phyloP scores from a whole-genome alignment of 2,797 vertebrate genomes.

The Gadopsis bispinosus region DNA sequence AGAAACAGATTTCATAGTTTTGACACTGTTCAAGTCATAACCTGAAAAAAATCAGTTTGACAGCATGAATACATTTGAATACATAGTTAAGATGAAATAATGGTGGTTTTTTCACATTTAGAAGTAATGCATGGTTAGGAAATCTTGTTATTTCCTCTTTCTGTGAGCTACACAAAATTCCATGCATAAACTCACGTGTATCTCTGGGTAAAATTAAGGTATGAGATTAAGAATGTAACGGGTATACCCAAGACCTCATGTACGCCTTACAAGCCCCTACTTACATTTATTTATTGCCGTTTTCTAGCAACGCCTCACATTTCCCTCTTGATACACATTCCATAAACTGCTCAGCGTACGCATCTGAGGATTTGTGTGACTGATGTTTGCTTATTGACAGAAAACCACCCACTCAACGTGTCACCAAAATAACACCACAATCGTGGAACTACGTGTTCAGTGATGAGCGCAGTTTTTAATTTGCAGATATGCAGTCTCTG shows the following conservation, averaged over 20 bases:
- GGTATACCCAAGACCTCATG: neutral
- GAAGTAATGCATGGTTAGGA: neutral
- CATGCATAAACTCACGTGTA: neutral
- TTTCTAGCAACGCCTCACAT: constrained; percentile 5
- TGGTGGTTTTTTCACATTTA: neutral
- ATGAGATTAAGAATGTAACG: neutral
- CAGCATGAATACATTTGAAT: neutral
- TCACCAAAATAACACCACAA: constrained; percentile 72
- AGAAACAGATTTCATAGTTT: constrained; percentile 7
- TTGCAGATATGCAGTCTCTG: constrained; percentile 61
- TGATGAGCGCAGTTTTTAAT: constrained; percentile 62
- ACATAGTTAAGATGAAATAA: neutral
- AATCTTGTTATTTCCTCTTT: constrained; percentile 7
- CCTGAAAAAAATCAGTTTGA: constrained; percentile 3
- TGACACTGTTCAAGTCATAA: neutral
- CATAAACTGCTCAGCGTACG: constrained; percentile 47
- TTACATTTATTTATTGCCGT: neutral
- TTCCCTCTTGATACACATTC: neutral
- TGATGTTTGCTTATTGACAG: constrained; percentile 34
- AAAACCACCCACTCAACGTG: constrained; percentile 60
- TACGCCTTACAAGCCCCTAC: neutral
- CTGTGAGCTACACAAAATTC: neutral
- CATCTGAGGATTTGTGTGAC: constrained; percentile 28
- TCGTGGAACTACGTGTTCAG: constrained; percentile 28
- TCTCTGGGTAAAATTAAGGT: neutral